Percentiles rank a stretch among this genome's conserved stretches.
Evolutionary conservation across 2,888 invertebrate genomes (phyloP).

Genomic region (Cantharis rufa): DNA sequence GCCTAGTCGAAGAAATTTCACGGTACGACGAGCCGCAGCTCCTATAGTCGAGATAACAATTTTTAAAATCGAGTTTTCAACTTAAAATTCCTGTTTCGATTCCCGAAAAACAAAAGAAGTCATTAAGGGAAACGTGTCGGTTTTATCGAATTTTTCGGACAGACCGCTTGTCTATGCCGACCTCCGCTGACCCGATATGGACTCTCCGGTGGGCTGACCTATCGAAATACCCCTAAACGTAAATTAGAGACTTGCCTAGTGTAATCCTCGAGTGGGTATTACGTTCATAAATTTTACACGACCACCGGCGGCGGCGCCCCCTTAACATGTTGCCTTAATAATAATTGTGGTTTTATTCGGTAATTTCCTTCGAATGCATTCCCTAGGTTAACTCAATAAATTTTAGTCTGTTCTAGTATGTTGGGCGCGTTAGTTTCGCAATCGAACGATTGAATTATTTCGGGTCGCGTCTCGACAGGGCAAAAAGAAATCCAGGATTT

Average conservation of each 20-base stretch:
- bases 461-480: not conserved
- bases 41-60: not conserved
- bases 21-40: not conserved
- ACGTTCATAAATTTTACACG: not conserved
- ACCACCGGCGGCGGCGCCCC: not conserved
- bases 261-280: not conserved
- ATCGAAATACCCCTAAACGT: not conserved
- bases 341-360: not conserved
- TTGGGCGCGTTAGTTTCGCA: not conserved
- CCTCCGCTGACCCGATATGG: not conserved
- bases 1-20: not conserved
- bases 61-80: too few relatives aligned
- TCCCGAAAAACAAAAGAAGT: not conserved
- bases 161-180: not conserved
- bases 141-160: not conserved
- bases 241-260: not conserved
- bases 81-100: too few relatives aligned
- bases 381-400: not conserved
- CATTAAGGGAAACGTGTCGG: not conserved
- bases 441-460: not conserved
- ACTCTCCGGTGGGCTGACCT: not conserved
- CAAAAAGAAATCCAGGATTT: not conserved
- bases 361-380: not conserved
- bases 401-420: not conserved
- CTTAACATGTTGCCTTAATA: not conserved